Evolutionary conservation across 2,797 vertebrate genomes (phyloP), one percentile per base, ranked within the genome.

Genomic region (Cyprinella venusta): DNA sequence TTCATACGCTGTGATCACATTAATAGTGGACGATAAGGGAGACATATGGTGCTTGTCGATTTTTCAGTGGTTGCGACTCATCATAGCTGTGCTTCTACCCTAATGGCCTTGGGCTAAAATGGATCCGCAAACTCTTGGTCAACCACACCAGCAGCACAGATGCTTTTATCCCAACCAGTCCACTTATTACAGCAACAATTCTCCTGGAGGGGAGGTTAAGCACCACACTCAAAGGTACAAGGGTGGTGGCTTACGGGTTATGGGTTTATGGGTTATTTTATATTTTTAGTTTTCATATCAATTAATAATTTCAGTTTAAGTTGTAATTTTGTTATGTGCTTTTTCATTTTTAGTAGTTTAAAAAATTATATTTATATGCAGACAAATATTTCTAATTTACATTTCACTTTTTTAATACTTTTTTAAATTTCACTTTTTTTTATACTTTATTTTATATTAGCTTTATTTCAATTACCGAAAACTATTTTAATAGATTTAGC

Each of bases 91-190:
- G 15, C 71, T 85, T 79, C 80, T 83, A 74, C n/a, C 42, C 87
- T 93, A 94, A 94, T 92, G 92, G 90, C 87, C 81, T 85, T 90
- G 90, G 91, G 91, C 88, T 80, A 87, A 89, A 90, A 93, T 90
- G 86, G 86, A 92, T 90, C 81, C 56, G 74, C 68, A 88, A 80
- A 88, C 83, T 75, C 42, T 85, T 56, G 79, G 69, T 50, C 24
- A 70, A 71, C 67, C 18, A 56, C 36, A 21, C 67, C 36, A 67
- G 71, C 26, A 42, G 36, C 7, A 33, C 1, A 36, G 38, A 76
- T 76, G 64, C 72, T 76, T 82, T 82, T 45, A 82, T 76, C 36
- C 16, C 68, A 67, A 82, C 36, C 8, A 8, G 42, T 69, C n/a
- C 18, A 54, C 24, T 69, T 67, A 82, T 76, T 45, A 76, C 26